Base-by-base conservation (phyloP, 2,113 vertebrate species). In the Saiga tatarica region DNA sequence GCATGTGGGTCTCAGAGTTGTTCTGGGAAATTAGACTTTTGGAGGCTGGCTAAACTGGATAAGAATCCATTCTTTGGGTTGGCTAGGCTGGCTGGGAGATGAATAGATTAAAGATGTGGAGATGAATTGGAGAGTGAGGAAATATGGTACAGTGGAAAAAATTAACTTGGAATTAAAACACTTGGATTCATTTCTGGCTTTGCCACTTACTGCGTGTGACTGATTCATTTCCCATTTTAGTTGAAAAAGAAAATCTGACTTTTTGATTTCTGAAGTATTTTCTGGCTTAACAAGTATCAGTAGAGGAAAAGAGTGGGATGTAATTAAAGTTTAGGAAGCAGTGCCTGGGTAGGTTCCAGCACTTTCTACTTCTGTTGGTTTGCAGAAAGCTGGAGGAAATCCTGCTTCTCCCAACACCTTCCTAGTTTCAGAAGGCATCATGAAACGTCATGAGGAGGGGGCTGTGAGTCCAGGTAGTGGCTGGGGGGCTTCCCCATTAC, bases 101-200 rank as follows among this genome's bases (percentile, higher is more conserved):
- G 5, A 91, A 78, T 33, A 85, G 33, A 60, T 53, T 53, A 53
- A 19, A 85, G 60, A 30, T 52, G 78, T 94, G 33, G n/a, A 84
- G 57, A 67, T 74, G 52, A 85, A 62, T 85, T 83, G 85, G 26
- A 82, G 60, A 15, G 17, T 47, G 33, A 78, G 57, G 53, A 60
- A 45, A 76, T 36, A 85, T 15, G 57, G 74, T 52, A 23, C 10
- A 30, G 14, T 26, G 30, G 78, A 79, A 82, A 94, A 89, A 62
- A 71, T 26, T 59, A 93, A 79, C 23, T 85, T 79, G 74, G 53
- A 71, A 87, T 90, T 82, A 87, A 92, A 90, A 87, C n/a, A 82
- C 39, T 76, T 64, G 92, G 82, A 52, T 93, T 95, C 21, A 19
- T 78, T 87, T 90, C 85, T 87, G 55, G 42, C 82, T 93, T 96